Conservation (phyloP, 1,140 invertebrate genomes). For the Macrobrachium nipponense region DNA sequence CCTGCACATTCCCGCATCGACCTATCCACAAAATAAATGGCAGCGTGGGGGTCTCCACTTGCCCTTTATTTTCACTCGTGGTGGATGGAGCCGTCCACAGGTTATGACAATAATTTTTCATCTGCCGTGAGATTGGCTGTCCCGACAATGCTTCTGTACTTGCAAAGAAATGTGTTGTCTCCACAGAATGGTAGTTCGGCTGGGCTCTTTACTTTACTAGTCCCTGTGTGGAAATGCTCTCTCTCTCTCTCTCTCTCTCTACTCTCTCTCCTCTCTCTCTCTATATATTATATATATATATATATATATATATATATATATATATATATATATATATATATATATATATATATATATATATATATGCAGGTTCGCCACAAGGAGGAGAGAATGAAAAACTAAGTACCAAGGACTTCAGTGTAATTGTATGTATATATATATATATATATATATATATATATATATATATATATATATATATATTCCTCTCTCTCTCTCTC, state of each 20-base stretch:
- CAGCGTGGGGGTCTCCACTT: background rate
- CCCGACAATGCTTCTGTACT: background rate
- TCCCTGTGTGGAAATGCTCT: too few species aligned
- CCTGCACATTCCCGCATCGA: too few species aligned
- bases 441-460: too few species aligned
- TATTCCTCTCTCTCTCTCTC: background rate
- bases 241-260: too few species aligned
- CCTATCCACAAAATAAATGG: background rate
- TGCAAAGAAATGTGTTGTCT: background rate
- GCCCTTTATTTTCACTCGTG: constrained; percentile 16
- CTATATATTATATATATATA: too few species aligned
- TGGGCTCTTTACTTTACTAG: too few species aligned
- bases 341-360: too few species aligned
- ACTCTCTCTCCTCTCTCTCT: too few species aligned
- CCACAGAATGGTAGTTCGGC: background rate
- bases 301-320: background rate
- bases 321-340: background rate
- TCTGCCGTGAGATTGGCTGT: constrained; percentile 12
- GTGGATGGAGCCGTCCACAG: constrained; percentile 16
- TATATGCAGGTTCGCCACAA: too few species aligned
- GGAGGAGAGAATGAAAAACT: too few species aligned
- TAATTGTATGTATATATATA: too few species aligned
- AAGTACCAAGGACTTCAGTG: too few species aligned
- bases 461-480: background rate
- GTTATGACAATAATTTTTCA: constrained; percentile 23